Conservation (phyloP, 2,113 vertebrate species). For the Sclerurus mexicanus region DNA sequence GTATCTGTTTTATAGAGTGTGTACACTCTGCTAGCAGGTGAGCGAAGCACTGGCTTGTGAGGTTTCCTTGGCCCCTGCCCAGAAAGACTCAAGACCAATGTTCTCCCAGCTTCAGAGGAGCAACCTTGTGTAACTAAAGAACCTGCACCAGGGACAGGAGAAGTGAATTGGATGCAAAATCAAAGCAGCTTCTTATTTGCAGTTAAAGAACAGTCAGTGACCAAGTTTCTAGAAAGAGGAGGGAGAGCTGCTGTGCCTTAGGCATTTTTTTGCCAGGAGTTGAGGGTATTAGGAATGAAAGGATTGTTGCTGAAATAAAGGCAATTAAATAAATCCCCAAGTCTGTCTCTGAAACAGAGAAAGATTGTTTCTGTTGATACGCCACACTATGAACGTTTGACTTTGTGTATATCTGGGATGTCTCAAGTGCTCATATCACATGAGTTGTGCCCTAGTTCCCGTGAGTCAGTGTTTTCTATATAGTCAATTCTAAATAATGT, state of each 20-base stretch:
- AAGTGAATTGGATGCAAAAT: background rate
- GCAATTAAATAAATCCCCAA: background rate
- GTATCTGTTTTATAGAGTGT: background rate
- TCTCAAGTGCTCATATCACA: background rate
- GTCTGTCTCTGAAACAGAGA: background rate
- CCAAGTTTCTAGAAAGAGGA: background rate
- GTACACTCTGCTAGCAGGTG: background rate
- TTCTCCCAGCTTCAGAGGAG: background rate
- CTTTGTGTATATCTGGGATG: background rate
- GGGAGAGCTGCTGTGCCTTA: background rate
- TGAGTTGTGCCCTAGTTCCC: background rate
- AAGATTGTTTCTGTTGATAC: background rate
- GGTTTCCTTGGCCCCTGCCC: background rate
- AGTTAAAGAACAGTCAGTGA: background rate
- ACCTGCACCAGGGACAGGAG: background rate
- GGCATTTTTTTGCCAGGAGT: background rate
- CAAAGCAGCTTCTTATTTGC: background rate
- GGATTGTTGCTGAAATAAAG: background rate
- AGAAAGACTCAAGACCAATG: background rate
- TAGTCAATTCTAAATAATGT: background rate
- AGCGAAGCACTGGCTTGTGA: background rate
- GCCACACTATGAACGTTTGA: background rate
- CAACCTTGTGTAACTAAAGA: background rate
- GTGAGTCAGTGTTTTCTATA: background rate
- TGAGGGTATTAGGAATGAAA: background rate